These are phyloP conservation scores for Trilocha varians DNA, from an alignment of 2,888 invertebrate species.

Conservation along the genomic window DNA sequence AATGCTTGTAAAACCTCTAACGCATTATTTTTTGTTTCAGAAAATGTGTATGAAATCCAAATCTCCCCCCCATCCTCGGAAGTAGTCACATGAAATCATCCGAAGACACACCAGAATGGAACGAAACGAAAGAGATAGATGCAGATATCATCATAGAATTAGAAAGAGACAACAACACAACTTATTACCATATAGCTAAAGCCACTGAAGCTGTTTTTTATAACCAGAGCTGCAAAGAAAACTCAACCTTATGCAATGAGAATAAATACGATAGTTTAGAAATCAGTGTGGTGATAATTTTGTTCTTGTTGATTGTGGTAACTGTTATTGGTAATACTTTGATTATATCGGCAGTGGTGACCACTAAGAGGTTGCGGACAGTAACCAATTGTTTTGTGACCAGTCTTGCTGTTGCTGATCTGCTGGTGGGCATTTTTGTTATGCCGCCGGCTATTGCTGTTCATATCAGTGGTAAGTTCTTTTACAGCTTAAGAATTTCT, in stretches of 20 bases:
- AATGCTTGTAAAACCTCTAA: neutral
- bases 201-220: conserved; percentile 19
- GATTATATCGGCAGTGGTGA: conserved; percentile 91
- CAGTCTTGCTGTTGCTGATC: conserved; percentile 93
- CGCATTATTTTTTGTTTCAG: conserved; percentile 32
- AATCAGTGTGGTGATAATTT: conserved; percentile 75
- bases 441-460: conserved; percentile 96
- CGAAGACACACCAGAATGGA: conserved; percentile 52
- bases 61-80: neutral
- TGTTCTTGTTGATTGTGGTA: conserved; percentile 79
- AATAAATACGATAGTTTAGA: conserved; percentile 56
- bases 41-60: conserved; percentile 25
- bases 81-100: conserved; percentile 51
- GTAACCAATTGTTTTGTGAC: conserved; percentile 97
- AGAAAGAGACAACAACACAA: conserved; percentile 34
- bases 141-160: conserved; percentile 43
- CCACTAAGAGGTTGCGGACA: conserved; percentile 88
- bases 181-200: conserved; percentile 31
- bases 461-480: conserved; percentile 82
- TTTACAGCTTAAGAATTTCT: neutral
- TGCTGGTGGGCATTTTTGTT: conserved; percentile 93
- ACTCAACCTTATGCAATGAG: conserved; percentile 21
- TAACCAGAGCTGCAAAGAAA: conserved; percentile 8
- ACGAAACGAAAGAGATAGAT: conserved; percentile 30
- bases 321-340: conserved; percentile 90